phyloP scores from a whole-genome alignment of 2,888 invertebrate genomes.

The Aleiodes leptofemur region DNA sequence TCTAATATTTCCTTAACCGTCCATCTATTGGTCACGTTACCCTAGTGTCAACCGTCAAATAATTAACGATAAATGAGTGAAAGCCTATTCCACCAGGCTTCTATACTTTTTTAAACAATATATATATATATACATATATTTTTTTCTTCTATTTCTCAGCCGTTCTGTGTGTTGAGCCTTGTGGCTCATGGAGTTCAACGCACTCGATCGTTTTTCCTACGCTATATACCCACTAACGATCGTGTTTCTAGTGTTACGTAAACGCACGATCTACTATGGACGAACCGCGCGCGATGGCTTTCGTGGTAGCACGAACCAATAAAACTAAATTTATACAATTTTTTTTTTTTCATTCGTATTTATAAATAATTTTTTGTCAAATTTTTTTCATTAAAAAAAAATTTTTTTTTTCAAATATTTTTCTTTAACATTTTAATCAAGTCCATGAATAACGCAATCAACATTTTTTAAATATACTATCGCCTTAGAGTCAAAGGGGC shows the following conservation, averaged over 20 bases:
- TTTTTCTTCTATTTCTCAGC: background rate
- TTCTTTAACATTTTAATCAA: conserved; percentile 3
- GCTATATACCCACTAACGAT: conserved; percentile 58
- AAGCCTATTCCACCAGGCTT: too few relatives aligned
- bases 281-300: background rate
- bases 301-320: conserved; percentile 12
- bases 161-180: conserved; percentile 15
- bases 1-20: too few relatives aligned
- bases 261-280: conserved; percentile 51
- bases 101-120: too few relatives aligned
- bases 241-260: conserved; percentile 65
- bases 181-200: conserved; percentile 43
- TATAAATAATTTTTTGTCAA: background rate
- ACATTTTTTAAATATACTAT: too few relatives aligned
- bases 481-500: too few relatives aligned
- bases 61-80: too few relatives aligned
- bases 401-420: background rate
- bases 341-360: background rate
- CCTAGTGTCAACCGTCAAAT: too few relatives aligned
- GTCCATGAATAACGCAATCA: too few relatives aligned
- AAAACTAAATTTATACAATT: conserved; percentile 43
- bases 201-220: conserved; percentile 47
- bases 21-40: too few relatives aligned
- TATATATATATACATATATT: too few relatives aligned
- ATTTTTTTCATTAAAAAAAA: background rate